Conservation (phyloP, 2,113 vertebrate species). For the Acrocephalus arundinaceus region DNA sequence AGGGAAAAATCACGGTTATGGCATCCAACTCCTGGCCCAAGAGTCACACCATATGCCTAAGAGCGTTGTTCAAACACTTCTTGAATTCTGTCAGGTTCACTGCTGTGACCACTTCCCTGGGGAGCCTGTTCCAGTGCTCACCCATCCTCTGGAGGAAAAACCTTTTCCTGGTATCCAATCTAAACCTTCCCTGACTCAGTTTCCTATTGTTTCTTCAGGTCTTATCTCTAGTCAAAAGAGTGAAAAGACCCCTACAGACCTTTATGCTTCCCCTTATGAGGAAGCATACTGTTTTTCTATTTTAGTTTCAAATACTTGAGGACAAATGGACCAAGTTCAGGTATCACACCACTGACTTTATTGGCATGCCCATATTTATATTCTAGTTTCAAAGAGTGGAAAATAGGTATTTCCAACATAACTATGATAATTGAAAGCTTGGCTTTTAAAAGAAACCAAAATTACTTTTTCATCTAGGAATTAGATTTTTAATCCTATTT, state of each 20-base stretch:
- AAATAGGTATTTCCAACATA: background rate
- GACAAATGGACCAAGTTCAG: background rate
- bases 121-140: background rate
- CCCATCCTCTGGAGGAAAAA: accelerated
- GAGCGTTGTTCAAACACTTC: accelerated
- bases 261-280: background rate
- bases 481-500: background rate
- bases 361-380: background rate
- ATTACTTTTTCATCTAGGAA: background rate
- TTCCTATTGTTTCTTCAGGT: background rate
- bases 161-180: background rate
- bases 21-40: background rate
- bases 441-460: background rate
- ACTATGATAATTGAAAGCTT: background rate
- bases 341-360: background rate
- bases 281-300: background rate
- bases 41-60: background rate
- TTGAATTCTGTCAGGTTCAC: background rate
- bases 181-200: background rate
- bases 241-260: background rate
- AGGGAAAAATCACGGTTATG: background rate
- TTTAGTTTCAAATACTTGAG: background rate
- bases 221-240: background rate
- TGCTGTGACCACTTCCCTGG: background rate
- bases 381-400: background rate